A percentile compares a stretch with the other conserved stretches of the same genome.
These are phyloP conservation scores for Phyto melanocephala DNA, from an alignment of 2,888 invertebrate species.

Conservation along the genomic window DNA sequence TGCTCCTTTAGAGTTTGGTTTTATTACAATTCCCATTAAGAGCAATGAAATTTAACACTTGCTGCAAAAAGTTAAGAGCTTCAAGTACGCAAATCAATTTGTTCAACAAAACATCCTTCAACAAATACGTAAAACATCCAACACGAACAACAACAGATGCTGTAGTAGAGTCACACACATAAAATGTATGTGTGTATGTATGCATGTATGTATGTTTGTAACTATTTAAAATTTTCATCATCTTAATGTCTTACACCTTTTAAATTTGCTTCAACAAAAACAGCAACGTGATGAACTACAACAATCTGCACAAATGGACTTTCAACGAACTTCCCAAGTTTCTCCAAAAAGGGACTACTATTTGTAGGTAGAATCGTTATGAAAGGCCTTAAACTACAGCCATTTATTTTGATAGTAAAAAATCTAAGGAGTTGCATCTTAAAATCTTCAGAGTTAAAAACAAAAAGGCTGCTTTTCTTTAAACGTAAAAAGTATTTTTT, in stretches of 20 bases:
- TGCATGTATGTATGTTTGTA: too few relatives aligned
- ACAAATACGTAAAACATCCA: conserved; percentile 14
- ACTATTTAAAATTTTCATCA: background rate
- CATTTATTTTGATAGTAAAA: too few relatives aligned
- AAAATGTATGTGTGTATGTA: background rate
- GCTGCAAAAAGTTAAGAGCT: conserved; percentile 24
- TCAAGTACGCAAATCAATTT: conserved; percentile 53
- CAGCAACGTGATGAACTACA: background rate
- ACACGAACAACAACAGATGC: conserved; percentile 13
- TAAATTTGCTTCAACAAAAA: background rate
- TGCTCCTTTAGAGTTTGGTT: conserved; percentile 17
- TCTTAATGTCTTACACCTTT: background rate
- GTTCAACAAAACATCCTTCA: conserved; percentile 41
- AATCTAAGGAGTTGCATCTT: too few relatives aligned
- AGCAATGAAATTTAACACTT: conserved; percentile 47
- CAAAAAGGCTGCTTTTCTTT: too few relatives aligned
- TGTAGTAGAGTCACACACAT: background rate
- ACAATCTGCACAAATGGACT: background rate
- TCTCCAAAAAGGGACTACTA: conserved; percentile 11
- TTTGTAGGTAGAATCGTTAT: background rate
- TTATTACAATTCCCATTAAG: conserved; percentile 19
- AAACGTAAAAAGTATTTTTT: too few relatives aligned
- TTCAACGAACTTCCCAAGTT: background rate
- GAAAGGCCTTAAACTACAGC: too few relatives aligned
- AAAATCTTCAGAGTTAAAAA: too few relatives aligned